Conservation (phyloP, 1,140 invertebrate genomes). For the Formica exsecta region DNA sequence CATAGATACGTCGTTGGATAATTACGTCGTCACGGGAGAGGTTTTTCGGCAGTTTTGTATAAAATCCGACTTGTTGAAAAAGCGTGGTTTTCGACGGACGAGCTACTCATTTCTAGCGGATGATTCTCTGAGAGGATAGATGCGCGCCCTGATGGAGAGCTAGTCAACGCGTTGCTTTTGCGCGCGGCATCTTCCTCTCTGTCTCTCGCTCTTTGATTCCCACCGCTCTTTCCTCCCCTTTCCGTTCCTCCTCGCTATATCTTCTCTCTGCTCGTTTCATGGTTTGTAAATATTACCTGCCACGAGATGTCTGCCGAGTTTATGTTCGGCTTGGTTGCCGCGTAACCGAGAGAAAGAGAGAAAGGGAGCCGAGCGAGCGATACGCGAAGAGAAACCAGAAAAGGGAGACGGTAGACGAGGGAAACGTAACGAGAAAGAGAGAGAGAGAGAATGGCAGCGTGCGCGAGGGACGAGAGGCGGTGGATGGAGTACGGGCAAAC, state of each 20-base stretch:
- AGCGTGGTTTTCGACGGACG: slow-evolving; percentile 27
- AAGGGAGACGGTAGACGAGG: slow-evolving; percentile 6
- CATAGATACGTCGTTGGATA: slow-evolving; percentile 14
- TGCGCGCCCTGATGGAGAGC: slow-evolving; percentile 37
- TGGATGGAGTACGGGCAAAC: slow-evolving; percentile 72
- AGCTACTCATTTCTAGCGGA: slow-evolving; percentile 55
- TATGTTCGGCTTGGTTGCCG: slow-evolving; percentile 79
- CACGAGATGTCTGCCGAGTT: slow-evolving; percentile 78
- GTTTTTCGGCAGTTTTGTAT: slow-evolving; percentile 16
- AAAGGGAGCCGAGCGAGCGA: slow-evolving; percentile 62
- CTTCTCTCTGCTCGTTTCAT: slow-evolving; percentile 74
- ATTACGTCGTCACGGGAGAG: background rate
- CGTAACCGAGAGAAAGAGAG: slow-evolving; percentile 71
- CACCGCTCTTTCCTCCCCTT: background rate
- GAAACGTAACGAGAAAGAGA: slow-evolving; percentile 30
- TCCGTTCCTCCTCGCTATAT: slow-evolving; percentile 38
- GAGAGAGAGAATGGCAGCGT: slow-evolving; percentile 18
- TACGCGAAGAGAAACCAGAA: slow-evolving; percentile 49
- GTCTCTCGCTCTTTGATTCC: slow-evolving; percentile 33
- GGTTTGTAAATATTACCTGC: slow-evolving; percentile 79
- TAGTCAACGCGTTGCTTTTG: slow-evolving; percentile 24
- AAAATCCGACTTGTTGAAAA: slow-evolving; percentile 68
- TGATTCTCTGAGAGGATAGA: slow-evolving; percentile 35
- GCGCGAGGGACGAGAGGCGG: slow-evolving; percentile 28
- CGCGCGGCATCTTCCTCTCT: slow-evolving; percentile 36